phyloP scores from a whole-genome alignment of 1,140 invertebrate genomes.

The Cyclina sinensis region DNA sequence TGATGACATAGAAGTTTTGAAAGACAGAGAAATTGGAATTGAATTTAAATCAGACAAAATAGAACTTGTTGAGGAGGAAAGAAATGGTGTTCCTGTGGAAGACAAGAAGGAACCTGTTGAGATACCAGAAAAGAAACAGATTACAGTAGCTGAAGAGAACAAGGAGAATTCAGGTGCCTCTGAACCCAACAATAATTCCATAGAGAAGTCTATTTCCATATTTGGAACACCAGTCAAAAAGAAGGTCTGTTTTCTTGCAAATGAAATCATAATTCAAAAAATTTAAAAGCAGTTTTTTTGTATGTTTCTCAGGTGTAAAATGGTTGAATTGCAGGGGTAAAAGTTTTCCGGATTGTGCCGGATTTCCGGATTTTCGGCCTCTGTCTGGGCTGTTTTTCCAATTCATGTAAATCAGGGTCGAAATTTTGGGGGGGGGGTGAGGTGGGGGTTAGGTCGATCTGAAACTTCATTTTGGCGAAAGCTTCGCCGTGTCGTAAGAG shows the following conservation, averaged over 20 bases:
- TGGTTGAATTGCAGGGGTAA: too few relatives aligned
- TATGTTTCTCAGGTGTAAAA: too few relatives aligned
- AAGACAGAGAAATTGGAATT: slow-evolving; percentile 25
- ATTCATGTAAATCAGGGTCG: too few relatives aligned
- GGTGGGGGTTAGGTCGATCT: too few relatives aligned
- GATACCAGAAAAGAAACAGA: background rate
- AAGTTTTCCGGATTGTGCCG: too few relatives aligned
- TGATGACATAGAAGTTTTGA: background rate
- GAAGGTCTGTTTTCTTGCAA: slow-evolving; percentile 34
- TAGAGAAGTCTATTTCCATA: slow-evolving; percentile 28
- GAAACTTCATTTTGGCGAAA: too few relatives aligned
- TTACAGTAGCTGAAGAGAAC: background rate
- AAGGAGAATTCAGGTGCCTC: slow-evolving; percentile 1
- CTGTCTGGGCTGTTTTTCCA: too few relatives aligned
- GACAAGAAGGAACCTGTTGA: background rate
- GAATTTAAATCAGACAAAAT: background rate
- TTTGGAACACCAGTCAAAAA: slow-evolving; percentile 47
- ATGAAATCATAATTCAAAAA: too few relatives aligned
- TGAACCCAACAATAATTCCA: slow-evolving; percentile 28
- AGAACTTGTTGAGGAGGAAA: background rate
- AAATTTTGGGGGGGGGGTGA: too few relatives aligned
- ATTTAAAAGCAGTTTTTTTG: too few relatives aligned
- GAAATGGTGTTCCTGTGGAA: background rate
- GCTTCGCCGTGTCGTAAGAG: too few relatives aligned
- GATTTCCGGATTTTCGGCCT: too few relatives aligned